Conservation (phyloP, 2,888 invertebrate genomes). For the Tetropium fuscum region DNA sequence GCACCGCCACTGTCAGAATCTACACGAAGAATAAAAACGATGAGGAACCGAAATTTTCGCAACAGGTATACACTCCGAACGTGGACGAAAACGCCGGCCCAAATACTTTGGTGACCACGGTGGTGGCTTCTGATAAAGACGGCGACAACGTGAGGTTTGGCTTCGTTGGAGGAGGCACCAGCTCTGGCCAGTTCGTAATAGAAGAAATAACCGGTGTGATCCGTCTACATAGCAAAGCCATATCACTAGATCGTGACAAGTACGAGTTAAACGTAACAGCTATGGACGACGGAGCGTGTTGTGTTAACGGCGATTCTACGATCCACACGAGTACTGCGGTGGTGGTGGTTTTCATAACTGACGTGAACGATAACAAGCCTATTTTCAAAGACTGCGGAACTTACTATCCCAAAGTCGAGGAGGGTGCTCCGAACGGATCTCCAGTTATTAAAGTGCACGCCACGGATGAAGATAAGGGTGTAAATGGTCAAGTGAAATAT, state of each 20-base stretch:
- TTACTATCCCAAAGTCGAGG: conserved; percentile 89
- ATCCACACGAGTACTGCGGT: conserved; percentile 95
- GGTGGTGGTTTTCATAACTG: conserved; percentile 96
- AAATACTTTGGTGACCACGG: conserved; percentile 94
- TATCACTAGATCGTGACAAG: conserved; percentile 90
- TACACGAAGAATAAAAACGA: conserved; percentile 99
- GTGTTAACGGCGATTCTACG: conserved; percentile 87
- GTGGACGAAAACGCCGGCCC: conserved; percentile 97
- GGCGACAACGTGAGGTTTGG: conserved; percentile 96
- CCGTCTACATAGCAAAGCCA: conserved; percentile 87
- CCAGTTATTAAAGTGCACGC: conserved; percentile 94
- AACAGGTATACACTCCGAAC: conserved; percentile 96
- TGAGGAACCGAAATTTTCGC: conserved; percentile 96
- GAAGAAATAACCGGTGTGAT: conserved; percentile 97
- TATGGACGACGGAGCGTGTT: conserved; percentile 97
- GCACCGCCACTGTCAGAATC: conserved; percentile 92
- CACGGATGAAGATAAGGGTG: conserved; percentile 96
- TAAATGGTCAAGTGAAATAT: conserved; percentile 95
- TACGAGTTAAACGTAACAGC: conserved; percentile 98
- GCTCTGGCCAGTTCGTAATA: conserved; percentile 93
- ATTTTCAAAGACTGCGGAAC: conserved; percentile 94
- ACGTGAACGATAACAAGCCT: conserved; percentile 97
- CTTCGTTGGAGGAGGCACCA: conserved; percentile 88
- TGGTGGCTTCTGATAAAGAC: conserved; percentile 97
- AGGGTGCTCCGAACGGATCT: conserved; percentile 94